Evolutionary conservation across 1,140 invertebrate species (phyloP), one percentile per base, ranked within the genome.

Genomic region (Caerostris extrusa): DNA sequence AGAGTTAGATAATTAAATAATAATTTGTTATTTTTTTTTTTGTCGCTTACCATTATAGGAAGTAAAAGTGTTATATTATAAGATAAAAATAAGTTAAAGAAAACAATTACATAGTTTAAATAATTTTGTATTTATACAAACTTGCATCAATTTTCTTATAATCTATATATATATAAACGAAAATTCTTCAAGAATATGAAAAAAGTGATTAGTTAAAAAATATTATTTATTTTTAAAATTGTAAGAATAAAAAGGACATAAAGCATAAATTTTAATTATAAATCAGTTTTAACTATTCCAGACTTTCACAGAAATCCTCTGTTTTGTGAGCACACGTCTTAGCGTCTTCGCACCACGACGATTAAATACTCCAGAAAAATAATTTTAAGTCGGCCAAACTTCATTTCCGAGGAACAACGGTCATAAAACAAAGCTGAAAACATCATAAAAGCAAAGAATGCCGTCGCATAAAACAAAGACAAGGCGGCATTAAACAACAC

Each of bases 381-480:
- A 85, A 85, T 85, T 85, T 85, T 60, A 85, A 85, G 19, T 85
- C 7, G 19, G 17, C n/a, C n/a, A 82, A 91, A 91, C 90, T 91
- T 58, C 67, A 91, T 82, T 82, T 60, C 19, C 90, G 57, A 19
- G 17, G 50, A 64, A 64, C 34, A 85, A 53, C 5, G 8, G 10
- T 34, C 77, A 19, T 82, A 91, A 82, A 81, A 91, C 34, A 91
- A 61, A 60, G 83, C 61, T 7, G 58, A 88, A 88, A 88, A 90
- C 67, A 90, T 14, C 88, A 81, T 50, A 82, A 56, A 91, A 91
- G 69, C 90, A 91, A 91, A 91, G 69, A 91, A 91, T 91, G 90
- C 34, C 57, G 90, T 50, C 90, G 55, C 90, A 82, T 91, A 91
- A 91, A 81, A 91, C 90, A 91, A 91, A 91, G 90, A 91, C 57